Conservation (phyloP, 2,797 vertebrate species). For the Brachyalestes nurse region DNA sequence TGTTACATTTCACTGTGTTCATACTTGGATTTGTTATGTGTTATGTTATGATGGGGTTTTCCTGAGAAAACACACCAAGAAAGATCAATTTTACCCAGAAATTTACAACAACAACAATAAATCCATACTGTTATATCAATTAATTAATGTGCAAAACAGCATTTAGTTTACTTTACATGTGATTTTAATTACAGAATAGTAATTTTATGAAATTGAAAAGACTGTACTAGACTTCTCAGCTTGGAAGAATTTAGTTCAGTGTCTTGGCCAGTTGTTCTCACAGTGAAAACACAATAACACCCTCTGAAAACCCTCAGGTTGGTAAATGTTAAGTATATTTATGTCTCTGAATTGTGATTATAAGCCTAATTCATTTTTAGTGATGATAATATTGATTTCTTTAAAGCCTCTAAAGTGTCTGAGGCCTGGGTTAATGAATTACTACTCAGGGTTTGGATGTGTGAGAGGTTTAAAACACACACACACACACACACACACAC, state of each 20-base stretch:
- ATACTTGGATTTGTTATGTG: not conserved
- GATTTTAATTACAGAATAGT: no score
- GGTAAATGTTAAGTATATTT: conserved; percentile 14
- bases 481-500: not conserved
- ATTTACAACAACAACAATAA: no score
- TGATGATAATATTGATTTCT: conserved; percentile 55
- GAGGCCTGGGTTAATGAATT: conserved; percentile 57
- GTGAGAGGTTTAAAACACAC: conserved; percentile 22
- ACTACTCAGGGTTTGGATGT: conserved; percentile 46
- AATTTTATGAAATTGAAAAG: no score
- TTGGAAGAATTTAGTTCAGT: not conserved
- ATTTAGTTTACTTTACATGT: no score
- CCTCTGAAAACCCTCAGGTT: conserved; percentile 7
- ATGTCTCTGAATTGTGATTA: conserved; percentile 20
- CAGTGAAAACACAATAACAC: not conserved
- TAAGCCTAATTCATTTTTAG: conserved; percentile 26
- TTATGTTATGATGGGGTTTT: no score
- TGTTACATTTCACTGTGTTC: not conserved
- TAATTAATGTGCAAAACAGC: no score
- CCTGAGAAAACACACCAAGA: not conserved
- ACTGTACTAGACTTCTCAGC: not conserved
- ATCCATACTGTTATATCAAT: no score
- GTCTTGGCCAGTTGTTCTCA: not conserved
- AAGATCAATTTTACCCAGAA: no score
- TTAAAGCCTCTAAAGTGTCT: conserved; percentile 37